phyloP scores from a whole-genome alignment of 2,797 vertebrate genomes.

The Miichthys miiuy region DNA sequence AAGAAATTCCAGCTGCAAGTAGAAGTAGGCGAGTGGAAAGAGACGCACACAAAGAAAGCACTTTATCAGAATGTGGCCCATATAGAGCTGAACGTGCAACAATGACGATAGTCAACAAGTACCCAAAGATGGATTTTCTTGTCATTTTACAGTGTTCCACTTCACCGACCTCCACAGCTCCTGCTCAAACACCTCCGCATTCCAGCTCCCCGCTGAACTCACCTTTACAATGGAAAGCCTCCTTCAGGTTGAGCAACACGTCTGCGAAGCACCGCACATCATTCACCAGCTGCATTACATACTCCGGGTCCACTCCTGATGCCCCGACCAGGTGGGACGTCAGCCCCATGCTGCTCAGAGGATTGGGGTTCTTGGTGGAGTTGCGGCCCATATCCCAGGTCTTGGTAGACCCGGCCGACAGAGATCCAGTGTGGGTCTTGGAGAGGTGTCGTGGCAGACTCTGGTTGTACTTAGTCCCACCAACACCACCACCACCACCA shows the following conservation, averaged over 20 bases:
- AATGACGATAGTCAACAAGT: neutral
- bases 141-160: constrained; percentile 2
- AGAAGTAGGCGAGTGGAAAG: neutral
- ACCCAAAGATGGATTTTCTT: constrained; percentile 6
- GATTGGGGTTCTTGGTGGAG: constrained; percentile 84
- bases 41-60: neutral
- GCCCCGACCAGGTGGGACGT: constrained; percentile 83
- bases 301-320: constrained; percentile 91
- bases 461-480: constrained; percentile 83
- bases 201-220: constrained; percentile 58
- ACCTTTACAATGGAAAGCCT: constrained; percentile 92
- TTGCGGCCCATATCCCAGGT: constrained; percentile 89
- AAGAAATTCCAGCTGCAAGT: neutral
- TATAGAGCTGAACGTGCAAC: neutral
- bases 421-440: constrained; percentile 82
- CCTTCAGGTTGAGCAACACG: constrained; percentile 92
- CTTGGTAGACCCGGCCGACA: constrained; percentile 81
- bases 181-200: constrained; percentile 12
- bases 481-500: constrained; percentile 37
- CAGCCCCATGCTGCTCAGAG: constrained; percentile 87
- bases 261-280: constrained; percentile 96
- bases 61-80: neutral
- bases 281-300: constrained; percentile 94
- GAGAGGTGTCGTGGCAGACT: constrained; percentile 81
- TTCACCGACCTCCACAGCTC: constrained; percentile 6